Base-by-base conservation (phyloP, 2,797 vertebrate species). In the Manis crassicaudata region DNA sequence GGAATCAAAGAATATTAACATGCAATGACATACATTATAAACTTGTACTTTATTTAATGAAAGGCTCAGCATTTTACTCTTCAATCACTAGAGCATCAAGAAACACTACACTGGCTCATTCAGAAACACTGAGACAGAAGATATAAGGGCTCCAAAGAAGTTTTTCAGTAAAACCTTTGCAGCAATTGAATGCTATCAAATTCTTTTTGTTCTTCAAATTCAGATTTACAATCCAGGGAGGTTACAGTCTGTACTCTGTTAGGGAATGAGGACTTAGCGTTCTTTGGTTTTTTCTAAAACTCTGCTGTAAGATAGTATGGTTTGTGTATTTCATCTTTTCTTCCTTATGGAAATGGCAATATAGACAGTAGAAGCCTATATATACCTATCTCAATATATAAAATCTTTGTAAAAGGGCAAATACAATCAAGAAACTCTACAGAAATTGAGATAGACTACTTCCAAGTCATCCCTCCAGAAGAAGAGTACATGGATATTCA, bases 391-490 rank as follows among this genome's bases (percentile, higher is more conserved):
- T 60, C 77, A 62, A 85, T 18, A 14, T 62, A 75, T 43, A 63
- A 67, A 85, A 25, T 54, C 5, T 76, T 94, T 68, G 56, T 58
- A 63, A 95, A 96, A 82, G 46, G 58, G 62, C 25, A 95, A 92
- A 79, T 62, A 80, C 87, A 95, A 77, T 86, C 46, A 79, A 75
- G 62, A 84, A 92, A 76, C 9, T 37, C 43, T 68, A 87, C 1
- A 97, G 73, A 97, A 96, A 95, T 18, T 85, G 27, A 79, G 58
- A 94, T 0, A 92, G 43, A 73, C 14, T 46, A 58, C 63, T 90
- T 87, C 23, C 68, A 94, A 95, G n/a, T 21, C 35, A 75, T 5
- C 40, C 25, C 10, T 27, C 68, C 27, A 17, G 11, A 25, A 27
- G 88, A 86, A 76, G 0, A 81, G 54, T 21, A 91, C 27, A 86